phyloP scores from a whole-genome alignment of 2,888 invertebrate genomes.

The Emesis furor region DNA sequence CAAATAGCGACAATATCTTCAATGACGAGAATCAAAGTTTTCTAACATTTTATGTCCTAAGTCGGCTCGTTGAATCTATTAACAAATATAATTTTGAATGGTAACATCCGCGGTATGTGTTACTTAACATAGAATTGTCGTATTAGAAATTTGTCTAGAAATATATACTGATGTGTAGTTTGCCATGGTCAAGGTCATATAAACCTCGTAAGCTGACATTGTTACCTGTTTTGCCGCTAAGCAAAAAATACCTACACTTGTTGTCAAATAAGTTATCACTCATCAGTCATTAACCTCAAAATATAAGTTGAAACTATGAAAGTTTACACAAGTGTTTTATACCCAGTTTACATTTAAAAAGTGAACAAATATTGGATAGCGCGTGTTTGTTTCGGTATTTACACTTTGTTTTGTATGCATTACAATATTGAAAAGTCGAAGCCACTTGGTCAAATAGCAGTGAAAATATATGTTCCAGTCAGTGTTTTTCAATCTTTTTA shows the following conservation, averaged over 20 bases:
- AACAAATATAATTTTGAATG: too few species aligned
- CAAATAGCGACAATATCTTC: too few species aligned
- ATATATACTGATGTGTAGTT: background rate
- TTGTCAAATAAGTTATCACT: background rate
- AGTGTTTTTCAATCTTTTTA: too few species aligned
- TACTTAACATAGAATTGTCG: too few species aligned
- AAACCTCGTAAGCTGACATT: background rate
- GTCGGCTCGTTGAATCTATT: too few species aligned
- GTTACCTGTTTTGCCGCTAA: background rate
- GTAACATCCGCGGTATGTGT: too few species aligned
- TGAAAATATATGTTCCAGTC: background rate
- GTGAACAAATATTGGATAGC: background rate
- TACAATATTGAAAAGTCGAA: background rate
- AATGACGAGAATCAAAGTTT: too few species aligned
- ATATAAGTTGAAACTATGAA: background rate
- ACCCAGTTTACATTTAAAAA: slow-evolving; percentile 10
- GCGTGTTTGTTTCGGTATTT: background rate
- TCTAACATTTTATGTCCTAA: too few species aligned
- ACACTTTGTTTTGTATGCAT: background rate
- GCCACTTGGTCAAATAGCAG: slow-evolving; percentile 14
- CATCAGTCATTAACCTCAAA: background rate
- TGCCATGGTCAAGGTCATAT: background rate
- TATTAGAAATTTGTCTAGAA: too few species aligned
- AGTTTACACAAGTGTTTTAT: slow-evolving; percentile 20
- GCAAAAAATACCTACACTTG: background rate